Percentiles rank a stretch among this genome's conserved stretches.
phyloP scores from a whole-genome alignment of 2,888 invertebrate species.

The Noctuana brunneofusca region DNA sequence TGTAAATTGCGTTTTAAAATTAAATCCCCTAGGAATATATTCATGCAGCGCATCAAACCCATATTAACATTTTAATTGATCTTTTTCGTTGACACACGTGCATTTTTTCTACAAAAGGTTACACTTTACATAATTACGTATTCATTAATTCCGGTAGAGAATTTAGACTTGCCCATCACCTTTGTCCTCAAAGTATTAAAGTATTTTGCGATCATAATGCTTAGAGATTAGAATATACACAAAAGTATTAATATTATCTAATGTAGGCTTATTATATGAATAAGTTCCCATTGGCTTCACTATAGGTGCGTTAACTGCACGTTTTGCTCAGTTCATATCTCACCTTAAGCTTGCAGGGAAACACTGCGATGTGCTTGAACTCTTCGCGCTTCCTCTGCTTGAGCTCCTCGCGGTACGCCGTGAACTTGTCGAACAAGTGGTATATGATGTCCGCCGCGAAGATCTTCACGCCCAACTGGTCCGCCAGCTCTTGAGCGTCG shows the following conservation, averaged over 20 bases:
- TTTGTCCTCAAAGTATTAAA: slow-evolving; percentile 9
- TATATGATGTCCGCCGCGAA: slow-evolving; percentile 99
- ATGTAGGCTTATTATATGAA: no score
- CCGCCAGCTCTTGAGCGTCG: slow-evolving; percentile 99
- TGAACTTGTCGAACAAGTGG: slow-evolving; percentile 99
- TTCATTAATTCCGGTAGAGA: slow-evolving; percentile 28
- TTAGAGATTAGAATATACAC: no score
- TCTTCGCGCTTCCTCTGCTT: slow-evolving; percentile 96
- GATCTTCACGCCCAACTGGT: slow-evolving; percentile 95
- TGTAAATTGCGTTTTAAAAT: slow-evolving; percentile 12
- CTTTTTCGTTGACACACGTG: slow-evolving; percentile 52
- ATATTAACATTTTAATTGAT: slow-evolving; percentile 35
- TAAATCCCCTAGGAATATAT: slow-evolving; percentile 16
- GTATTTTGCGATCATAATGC: background rate
- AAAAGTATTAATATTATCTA: no score
- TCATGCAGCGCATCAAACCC: slow-evolving; percentile 31
- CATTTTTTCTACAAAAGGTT: slow-evolving; percentile 49
- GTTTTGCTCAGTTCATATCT: no score
- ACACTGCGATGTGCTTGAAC: slow-evolving; percentile 98
- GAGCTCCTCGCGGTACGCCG: slow-evolving; percentile 94
- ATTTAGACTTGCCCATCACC: slow-evolving; percentile 11
- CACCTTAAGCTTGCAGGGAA: slow-evolving; percentile 97
- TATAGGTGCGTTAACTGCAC: no score
- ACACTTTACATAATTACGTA: slow-evolving; percentile 36
- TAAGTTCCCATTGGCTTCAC: no score